Conservation (phyloP, 2,888 invertebrate genomes). For the Drosophila buzzatii region DNA sequence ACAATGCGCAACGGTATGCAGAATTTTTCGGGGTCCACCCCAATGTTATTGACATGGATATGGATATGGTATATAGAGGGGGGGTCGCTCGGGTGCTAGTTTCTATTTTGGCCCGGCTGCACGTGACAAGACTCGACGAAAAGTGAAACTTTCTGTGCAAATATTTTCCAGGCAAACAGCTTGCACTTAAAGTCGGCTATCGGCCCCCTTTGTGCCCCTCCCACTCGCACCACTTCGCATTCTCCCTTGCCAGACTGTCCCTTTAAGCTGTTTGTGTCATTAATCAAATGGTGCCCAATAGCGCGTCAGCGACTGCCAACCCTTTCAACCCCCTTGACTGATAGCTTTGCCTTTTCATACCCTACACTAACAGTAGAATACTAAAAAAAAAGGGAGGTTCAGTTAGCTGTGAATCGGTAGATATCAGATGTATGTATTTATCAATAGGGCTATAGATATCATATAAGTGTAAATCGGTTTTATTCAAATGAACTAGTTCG, state of each 20-base stretch:
- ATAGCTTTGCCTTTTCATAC: slow-evolving; percentile 17
- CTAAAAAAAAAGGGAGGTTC: too few relatives aligned
- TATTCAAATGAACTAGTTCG: not conserved
- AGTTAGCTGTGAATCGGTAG: not conserved
- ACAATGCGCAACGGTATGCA: slow-evolving; percentile 81
- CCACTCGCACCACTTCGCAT: not conserved
- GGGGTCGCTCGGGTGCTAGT: slow-evolving; percentile 11
- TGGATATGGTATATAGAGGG: slow-evolving; percentile 9
- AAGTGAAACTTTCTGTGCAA: slow-evolving; percentile 74
- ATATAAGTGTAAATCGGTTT: not conserved
- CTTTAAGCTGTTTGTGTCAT: slow-evolving; percentile 62
- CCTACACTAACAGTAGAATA: not conserved
- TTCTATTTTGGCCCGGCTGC: slow-evolving; percentile 55
- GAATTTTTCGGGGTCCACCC: slow-evolving; percentile 47
- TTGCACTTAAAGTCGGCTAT: slow-evolving; percentile 35
- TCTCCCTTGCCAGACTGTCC: slow-evolving; percentile 8
- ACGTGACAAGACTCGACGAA: slow-evolving; percentile 76
- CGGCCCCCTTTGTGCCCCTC: not conserved
- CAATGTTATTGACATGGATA: slow-evolving; percentile 41
- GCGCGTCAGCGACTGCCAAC: slow-evolving; percentile 68
- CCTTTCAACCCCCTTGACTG: slow-evolving; percentile 45
- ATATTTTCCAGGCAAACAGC: slow-evolving; percentile 64
- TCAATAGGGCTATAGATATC: not conserved
- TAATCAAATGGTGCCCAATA: slow-evolving; percentile 78
- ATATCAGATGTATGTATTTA: not conserved